phyloP scores from a whole-genome alignment of 1,140 invertebrate species.

The Phymorhynchus buccinoides region DNA sequence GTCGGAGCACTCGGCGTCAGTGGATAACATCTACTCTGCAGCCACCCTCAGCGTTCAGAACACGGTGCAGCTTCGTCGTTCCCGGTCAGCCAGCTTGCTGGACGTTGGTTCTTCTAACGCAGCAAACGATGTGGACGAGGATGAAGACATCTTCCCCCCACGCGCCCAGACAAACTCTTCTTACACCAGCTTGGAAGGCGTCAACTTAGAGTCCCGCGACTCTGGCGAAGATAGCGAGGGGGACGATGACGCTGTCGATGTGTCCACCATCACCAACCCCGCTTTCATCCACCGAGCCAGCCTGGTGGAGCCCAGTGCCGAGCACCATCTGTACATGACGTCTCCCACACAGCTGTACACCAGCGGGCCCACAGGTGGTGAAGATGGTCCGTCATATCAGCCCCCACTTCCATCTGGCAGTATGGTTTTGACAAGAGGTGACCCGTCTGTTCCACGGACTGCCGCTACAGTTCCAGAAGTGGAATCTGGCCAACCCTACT shows the following conservation, averaged over 20 bases:
- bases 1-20: conserved; percentile 41
- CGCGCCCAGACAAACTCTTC: conserved; percentile 28
- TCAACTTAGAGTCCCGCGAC: neutral
- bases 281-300: conserved; percentile 13
- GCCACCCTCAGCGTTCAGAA: neutral
- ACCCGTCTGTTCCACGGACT: neutral
- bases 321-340: neutral
- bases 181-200: conserved; percentile 6
- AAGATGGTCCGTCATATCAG: neutral
- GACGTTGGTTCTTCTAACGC: conserved; percentile 43
- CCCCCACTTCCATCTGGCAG: neutral
- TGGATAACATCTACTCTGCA: conserved; percentile 32
- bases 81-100: conserved; percentile 59
- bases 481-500: conserved; percentile 41
- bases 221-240: neutral
- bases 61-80: conserved; percentile 48
- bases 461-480: conserved; percentile 38
- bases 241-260: neutral
- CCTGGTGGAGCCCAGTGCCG: neutral
- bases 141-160: conserved; percentile 63
- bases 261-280: conserved; percentile 17
- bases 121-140: conserved; percentile 47
- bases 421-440: neutral
- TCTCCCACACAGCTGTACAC: conserved; percentile 12
- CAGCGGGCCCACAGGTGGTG: neutral